phyloP scores from a whole-genome alignment of 1,140 invertebrate genomes.

The Samia ricini region DNA sequence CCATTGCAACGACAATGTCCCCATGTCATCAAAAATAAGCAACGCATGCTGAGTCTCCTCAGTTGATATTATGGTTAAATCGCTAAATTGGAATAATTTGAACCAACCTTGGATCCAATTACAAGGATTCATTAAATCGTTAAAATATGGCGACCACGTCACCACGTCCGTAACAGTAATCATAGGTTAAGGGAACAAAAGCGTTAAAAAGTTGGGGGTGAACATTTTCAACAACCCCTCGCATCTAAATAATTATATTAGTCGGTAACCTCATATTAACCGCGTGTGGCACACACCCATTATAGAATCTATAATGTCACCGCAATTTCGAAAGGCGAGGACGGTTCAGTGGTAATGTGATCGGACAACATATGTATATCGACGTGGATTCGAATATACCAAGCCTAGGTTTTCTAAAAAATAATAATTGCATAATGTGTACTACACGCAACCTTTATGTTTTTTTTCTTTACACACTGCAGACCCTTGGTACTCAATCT shows the following conservation, averaged over 20 bases:
- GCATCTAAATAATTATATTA: conserved; percentile 53
- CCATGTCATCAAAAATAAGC: no score
- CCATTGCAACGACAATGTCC: no score
- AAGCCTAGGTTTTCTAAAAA: no score
- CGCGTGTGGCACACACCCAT: conserved; percentile 7
- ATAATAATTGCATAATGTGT: no score
- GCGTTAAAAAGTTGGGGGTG: conserved; percentile 38
- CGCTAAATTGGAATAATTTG: no score
- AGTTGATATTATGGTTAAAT: no score
- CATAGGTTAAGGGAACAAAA: conserved; percentile 51
- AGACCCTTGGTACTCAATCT: no score
- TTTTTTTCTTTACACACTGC: no score
- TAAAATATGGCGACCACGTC: conserved; percentile 10
- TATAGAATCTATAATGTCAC: not conserved
- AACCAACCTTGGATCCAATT: not conserved
- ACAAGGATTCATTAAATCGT: not conserved
- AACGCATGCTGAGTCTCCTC: no score
- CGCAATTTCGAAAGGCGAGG: not conserved
- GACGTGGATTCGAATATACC: no score
- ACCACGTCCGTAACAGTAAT: conserved; percentile 50
- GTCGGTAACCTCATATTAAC: conserved; percentile 61
- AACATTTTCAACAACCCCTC: conserved; percentile 30
- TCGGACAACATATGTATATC: no score
- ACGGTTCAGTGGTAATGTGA: not conserved
- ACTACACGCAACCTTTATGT: no score